phyloP scores from a whole-genome alignment of 2,888 invertebrate genomes.

The Megaustenia siamemsis region DNA sequence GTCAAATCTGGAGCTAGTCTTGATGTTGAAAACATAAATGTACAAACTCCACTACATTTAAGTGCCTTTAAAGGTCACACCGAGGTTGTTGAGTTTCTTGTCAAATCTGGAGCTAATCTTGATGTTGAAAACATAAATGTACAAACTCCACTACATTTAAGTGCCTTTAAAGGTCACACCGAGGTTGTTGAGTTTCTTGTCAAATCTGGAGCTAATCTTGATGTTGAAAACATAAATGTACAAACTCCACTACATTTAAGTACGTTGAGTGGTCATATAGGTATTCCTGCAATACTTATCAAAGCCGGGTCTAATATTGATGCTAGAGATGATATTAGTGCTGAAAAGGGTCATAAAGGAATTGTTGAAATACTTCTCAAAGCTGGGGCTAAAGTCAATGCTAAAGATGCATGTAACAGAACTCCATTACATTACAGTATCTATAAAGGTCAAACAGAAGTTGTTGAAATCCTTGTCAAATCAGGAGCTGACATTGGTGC shows the following conservation, averaged over 20 bases:
- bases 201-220: background rate
- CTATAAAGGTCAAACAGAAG: background rate
- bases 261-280: background rate
- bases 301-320: background rate
- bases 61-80: background rate
- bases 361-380: conserved; percentile 8
- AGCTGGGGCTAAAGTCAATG: background rate
- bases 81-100: conserved; percentile 5
- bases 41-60: background rate
- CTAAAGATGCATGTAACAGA: no score
- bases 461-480: background rate
- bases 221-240: background rate
- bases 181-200: background rate
- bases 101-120: background rate
- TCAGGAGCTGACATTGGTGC: background rate
- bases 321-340: background rate
- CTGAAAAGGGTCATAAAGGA: background rate
- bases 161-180: background rate
- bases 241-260: background rate
- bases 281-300: background rate
- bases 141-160: background rate
- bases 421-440: background rate
- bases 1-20: background rate
- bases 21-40: background rate
- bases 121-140: background rate